Conservation (phyloP, 2,888 invertebrate genomes). For the Tolmerus cingulatus region DNA sequence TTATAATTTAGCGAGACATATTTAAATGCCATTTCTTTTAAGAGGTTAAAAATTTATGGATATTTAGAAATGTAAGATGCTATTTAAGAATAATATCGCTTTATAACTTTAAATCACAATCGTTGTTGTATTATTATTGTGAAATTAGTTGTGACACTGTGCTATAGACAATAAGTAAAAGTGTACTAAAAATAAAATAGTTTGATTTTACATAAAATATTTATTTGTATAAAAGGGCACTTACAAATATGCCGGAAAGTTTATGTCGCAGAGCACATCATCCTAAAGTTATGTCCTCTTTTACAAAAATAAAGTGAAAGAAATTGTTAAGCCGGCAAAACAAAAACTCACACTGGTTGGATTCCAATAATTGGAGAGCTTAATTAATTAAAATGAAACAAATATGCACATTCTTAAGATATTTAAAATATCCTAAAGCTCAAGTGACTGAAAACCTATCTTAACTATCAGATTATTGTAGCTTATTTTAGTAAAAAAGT, state of each 20-base stretch:
- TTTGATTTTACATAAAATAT: constrained; percentile 37
- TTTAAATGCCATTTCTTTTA: not conserved
- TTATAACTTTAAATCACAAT: not conserved
- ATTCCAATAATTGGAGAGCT: constrained; percentile 27
- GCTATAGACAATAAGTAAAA: not conserved
- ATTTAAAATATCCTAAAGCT: constrained; percentile 35
- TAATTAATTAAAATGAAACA: not conserved
- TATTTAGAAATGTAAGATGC: not conserved
- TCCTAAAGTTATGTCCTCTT: constrained; percentile 32
- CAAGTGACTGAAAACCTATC: constrained; percentile 32
- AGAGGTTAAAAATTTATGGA: not conserved
- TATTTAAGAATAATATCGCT: not conserved
- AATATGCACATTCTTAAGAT: constrained; percentile 1
- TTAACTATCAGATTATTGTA: constrained; percentile 41
- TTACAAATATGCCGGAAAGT: constrained; percentile 38
- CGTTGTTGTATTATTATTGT: not conserved
- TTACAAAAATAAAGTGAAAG: constrained; percentile 16
- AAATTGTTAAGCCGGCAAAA: constrained; percentile 30
- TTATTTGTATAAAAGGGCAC: constrained; percentile 42
- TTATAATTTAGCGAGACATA: not conserved
- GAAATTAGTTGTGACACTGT: not conserved
- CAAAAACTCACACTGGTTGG: constrained; percentile 30
- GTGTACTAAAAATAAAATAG: constrained; percentile 8
- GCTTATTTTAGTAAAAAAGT: constrained; percentile 43
- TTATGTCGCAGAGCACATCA: constrained; percentile 22